A percentile compares a stretch with the other conserved stretches of the same genome.
These are phyloP conservation scores for Strigops habroptila DNA, from an alignment of 2,113 vertebrate genomes.

Conservation along the genomic window DNA sequence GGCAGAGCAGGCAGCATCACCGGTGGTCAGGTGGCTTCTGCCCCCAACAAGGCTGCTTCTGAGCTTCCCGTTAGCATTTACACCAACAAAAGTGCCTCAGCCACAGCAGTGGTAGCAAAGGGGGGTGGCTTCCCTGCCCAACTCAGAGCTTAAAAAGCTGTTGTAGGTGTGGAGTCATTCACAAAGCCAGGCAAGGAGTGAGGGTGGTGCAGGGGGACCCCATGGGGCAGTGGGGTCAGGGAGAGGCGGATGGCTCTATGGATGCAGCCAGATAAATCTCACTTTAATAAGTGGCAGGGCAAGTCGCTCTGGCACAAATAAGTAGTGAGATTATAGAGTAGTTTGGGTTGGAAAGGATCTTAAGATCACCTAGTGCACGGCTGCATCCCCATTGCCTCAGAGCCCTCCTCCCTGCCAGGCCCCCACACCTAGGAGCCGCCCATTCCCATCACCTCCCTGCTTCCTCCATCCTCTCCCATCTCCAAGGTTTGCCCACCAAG, in stretches of 20 bases:
- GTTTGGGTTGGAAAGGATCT: not conserved
- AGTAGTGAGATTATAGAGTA: not conserved
- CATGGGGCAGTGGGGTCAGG: accelerated
- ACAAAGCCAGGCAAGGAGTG: accelerated
- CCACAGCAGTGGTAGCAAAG: accelerated
- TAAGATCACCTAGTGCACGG: not conserved
- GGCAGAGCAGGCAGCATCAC: not conserved
- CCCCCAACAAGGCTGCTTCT: not conserved
- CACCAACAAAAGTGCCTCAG: accelerated
- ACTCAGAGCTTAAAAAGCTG: not conserved
- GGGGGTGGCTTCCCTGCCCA: not conserved
- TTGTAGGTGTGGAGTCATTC: not conserved
- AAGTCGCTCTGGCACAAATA: accelerated
- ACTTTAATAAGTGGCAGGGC: not conserved
- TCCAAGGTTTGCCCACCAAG: not conserved
- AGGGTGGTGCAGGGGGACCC: not conserved
- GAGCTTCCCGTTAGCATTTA: not conserved
- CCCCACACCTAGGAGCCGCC: accelerated
- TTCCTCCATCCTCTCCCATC: not conserved
- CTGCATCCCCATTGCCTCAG: not conserved
- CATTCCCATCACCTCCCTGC: not conserved
- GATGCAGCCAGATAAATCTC: too few species aligned
- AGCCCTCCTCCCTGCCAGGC: not conserved
- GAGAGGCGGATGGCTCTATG: not conserved
- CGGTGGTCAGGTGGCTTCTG: not conserved